Evolutionary conservation across 2,888 invertebrate genomes (phyloP).

Genomic region (Molanna angustata): DNA sequence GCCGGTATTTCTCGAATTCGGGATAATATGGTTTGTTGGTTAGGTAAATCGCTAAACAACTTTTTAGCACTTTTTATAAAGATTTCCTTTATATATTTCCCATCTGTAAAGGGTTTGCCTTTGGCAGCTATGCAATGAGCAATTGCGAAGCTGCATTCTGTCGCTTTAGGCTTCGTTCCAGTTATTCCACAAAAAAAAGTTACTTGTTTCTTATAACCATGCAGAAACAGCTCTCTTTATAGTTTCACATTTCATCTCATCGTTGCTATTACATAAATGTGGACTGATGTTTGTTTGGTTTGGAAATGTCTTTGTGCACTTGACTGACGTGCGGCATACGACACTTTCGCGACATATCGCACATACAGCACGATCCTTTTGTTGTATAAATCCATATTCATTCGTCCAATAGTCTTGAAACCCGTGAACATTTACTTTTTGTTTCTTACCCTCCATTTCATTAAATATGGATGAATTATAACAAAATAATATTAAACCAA

Average conservation of each 20-base stretch:
- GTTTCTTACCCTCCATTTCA: too few relatives aligned
- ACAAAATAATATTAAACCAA: too few relatives aligned
- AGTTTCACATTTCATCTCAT: neutral
- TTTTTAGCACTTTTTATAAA: neutral
- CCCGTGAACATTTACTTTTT: too few relatives aligned
- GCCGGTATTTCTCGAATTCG: neutral
- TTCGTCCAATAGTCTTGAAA: neutral
- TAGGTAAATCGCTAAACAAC: neutral
- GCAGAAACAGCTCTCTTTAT: neutral
- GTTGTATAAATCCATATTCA: neutral
- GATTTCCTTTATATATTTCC: neutral
- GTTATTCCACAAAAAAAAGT: neutral
- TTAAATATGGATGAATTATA: too few relatives aligned
- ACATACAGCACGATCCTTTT: neutral
- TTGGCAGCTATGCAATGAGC: neutral
- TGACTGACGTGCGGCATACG: conserved; percentile 1
- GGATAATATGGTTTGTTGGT: neutral
- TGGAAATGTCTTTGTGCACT: conserved; percentile 4
- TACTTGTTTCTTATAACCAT: neutral
- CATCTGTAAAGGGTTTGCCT: neutral
- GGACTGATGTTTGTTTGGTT: conserved; percentile 5
- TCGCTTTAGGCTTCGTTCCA: neutral
- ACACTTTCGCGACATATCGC: neutral
- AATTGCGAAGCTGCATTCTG: neutral
- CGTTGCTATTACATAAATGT: neutral